Conservation (phyloP, 2,113 vertebrate species). For the Nyctibius bracteatus region DNA sequence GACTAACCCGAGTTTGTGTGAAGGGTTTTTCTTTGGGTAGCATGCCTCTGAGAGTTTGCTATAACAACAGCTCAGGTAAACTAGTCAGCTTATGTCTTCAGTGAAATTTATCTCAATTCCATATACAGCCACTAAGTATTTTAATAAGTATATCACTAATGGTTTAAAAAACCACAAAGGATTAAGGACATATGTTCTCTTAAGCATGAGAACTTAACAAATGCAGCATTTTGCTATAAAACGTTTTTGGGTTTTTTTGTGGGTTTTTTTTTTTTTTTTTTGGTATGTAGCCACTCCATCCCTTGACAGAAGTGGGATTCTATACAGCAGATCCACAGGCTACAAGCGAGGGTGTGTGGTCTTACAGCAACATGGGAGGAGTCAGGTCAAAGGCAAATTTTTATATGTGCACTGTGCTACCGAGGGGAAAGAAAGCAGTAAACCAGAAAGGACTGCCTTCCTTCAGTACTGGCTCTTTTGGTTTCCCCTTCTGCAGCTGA, state of each 20-base stretch:
- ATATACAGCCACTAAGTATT: slow-evolving; percentile 1
- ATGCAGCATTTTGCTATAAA: neutral
- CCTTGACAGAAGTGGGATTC: neutral
- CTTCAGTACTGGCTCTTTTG: neutral
- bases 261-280: neutral
- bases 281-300: neutral
- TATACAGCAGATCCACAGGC: neutral
- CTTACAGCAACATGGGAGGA: slow-evolving; percentile 44
- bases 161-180: neutral
- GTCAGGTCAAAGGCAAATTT: slow-evolving; percentile 26
- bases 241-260: neutral
- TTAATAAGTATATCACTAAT: neutral
- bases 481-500: slow-evolving; percentile 16
- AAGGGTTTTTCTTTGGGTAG: neutral
- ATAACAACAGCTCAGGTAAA: neutral
- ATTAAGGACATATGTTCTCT: slow-evolving; percentile 10
- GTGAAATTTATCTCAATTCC: slow-evolving; percentile 22
- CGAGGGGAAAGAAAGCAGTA: slow-evolving; percentile 14
- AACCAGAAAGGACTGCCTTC: slow-evolving; percentile 34
- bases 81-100: neutral
- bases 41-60: neutral
- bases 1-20: neutral
- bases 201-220: neutral
- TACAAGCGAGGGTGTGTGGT: slow-evolving; percentile 1
- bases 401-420: neutral